A percentile compares a stretch with the other conserved stretches of the same genome.
Conservation (phyloP, 2,888 invertebrate genomes). For the Lutraria lutraria region DNA sequence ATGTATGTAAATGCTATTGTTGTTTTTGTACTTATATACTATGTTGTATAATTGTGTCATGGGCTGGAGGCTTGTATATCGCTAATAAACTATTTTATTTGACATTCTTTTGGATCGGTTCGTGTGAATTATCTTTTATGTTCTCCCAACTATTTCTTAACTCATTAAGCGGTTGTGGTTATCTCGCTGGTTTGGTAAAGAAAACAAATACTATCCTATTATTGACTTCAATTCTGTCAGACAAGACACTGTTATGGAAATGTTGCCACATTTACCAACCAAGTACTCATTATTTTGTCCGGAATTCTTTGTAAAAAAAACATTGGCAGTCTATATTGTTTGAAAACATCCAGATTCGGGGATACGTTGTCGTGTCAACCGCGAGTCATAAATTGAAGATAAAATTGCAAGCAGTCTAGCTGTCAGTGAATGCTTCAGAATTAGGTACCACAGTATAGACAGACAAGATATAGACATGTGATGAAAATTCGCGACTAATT, state of each 20-base stretch:
- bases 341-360: neutral
- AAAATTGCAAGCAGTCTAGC: neutral
- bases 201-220: neutral
- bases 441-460: neutral
- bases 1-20: too few species aligned
- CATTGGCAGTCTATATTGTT: neutral
- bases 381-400: neutral
- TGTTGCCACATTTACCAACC: constrained; percentile 11
- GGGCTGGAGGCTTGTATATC: too few species aligned
- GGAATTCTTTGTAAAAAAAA: neutral
- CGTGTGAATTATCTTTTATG: too few species aligned
- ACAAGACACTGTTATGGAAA: constrained; percentile 28
- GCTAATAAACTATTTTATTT: too few species aligned
- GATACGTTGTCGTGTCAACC: neutral
- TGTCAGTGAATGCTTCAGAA: neutral
- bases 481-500: neutral
- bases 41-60: too few species aligned
- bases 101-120: too few species aligned
- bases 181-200: too few species aligned
- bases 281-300: constrained; percentile 17
- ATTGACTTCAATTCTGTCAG: neutral
- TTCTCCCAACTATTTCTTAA: too few species aligned
- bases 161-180: too few species aligned
- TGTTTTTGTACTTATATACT: too few species aligned
- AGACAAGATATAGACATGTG: neutral